A percentile compares a stretch with the other conserved stretches of the same genome.
phyloP scores from a whole-genome alignment of 2,888 invertebrate genomes.

The Tetranychus truncatus region DNA sequence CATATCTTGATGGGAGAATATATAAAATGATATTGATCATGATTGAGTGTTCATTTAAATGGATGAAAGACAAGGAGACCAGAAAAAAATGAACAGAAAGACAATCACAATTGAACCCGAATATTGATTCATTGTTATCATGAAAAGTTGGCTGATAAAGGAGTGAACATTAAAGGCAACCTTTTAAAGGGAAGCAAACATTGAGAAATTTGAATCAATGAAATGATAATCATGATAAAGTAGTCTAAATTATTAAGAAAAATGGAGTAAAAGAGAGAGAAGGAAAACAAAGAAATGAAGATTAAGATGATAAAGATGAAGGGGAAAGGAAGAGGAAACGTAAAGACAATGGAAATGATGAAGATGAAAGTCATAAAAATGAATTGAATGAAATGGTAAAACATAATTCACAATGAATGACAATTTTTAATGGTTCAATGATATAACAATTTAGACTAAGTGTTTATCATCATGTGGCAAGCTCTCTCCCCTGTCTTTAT shows the following conservation, averaged over 20 bases:
- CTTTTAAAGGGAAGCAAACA: too few species aligned
- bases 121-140: neutral
- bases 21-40: neutral
- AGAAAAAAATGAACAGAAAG: neutral
- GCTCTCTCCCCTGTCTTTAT: neutral
- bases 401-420: neutral
- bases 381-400: neutral
- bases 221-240: neutral
- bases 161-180: too few species aligned
- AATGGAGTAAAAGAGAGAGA: too few species aligned
- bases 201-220: neutral
- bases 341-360: neutral
- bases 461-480: neutral
- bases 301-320: neutral
- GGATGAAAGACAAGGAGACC: neutral
- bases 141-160: neutral
- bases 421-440: constrained; percentile 1
- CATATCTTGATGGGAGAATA: too few species aligned
- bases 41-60: neutral
- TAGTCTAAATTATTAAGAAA: neutral
- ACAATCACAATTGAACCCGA: neutral
- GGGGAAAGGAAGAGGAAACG: neutral
- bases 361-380: neutral
- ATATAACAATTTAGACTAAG: neutral
- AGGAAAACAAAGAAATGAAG: too few species aligned